A percentile compares a stretch with the other conserved stretches of the same genome.
Conservation (phyloP, 1,140 invertebrate species). For the Tribolium castaneum region DNA sequence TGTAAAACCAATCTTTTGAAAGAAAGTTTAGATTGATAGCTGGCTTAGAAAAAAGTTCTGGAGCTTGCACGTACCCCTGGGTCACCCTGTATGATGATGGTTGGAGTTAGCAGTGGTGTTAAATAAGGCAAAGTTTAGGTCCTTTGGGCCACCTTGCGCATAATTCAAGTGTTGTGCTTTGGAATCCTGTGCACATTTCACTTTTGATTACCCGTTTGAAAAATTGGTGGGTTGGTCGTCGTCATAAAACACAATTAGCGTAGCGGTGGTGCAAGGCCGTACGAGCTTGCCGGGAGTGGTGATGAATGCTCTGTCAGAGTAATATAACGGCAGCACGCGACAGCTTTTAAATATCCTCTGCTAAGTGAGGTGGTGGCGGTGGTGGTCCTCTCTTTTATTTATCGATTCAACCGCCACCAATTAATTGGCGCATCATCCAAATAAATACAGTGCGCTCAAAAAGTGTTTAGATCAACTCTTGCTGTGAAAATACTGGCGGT, state of each 20-base stretch:
- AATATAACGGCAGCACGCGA: constrained; percentile 55
- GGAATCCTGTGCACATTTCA: constrained; percentile 48
- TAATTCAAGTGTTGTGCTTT: background rate
- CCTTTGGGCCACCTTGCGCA: background rate
- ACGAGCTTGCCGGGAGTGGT: constrained; percentile 45
- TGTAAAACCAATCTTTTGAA: too few species aligned
- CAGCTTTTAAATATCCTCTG: constrained; percentile 38
- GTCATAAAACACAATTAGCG: constrained; percentile 55
- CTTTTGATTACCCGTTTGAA: constrained; percentile 50
- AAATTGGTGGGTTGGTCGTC: constrained; percentile 52
- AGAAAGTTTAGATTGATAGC: too few species aligned
- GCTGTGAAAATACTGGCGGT: too few species aligned
- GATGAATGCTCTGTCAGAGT: constrained; percentile 56
- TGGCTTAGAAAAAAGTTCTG: too few species aligned
- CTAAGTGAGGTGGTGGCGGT: constrained; percentile 26
- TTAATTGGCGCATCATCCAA: background rate
- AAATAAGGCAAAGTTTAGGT: background rate
- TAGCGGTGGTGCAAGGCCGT: constrained; percentile 51
- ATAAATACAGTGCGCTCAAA: too few species aligned
- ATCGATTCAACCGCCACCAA: background rate
- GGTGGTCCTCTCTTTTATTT: background rate
- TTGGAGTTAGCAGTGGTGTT: background rate
- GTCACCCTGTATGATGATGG: too few species aligned
- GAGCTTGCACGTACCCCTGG: too few species aligned
- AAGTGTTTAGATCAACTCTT: too few species aligned